Conservation (phyloP, 2,797 vertebrate genomes). For the Buceros bicornis region DNA sequence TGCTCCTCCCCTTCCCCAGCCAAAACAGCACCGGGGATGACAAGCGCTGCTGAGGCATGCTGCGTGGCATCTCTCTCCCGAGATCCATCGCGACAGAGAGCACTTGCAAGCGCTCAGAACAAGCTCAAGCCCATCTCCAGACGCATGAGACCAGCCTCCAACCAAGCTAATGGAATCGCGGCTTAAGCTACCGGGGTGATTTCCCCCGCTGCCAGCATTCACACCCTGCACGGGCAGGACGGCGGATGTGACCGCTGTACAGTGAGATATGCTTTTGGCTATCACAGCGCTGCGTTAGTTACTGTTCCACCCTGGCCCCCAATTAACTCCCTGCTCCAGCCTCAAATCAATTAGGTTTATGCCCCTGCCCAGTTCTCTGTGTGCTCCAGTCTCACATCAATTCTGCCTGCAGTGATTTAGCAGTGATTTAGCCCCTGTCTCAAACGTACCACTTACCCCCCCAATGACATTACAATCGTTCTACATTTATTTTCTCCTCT, state of each 20-base stretch:
- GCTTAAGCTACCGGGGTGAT: neutral
- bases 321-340: slow-evolving; percentile 73
- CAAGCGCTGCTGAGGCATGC: neutral
- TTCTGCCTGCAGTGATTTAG: slow-evolving; percentile 76
- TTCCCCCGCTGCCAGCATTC: neutral
- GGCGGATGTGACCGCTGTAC: fast-evolving
- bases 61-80: fast-evolving
- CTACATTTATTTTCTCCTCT: slow-evolving; percentile 73
- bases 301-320: slow-evolving; percentile 72
- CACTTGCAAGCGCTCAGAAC: neutral
- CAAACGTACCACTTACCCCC: slow-evolving; percentile 67
- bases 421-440: slow-evolving; percentile 75
- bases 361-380: slow-evolving; percentile 72
- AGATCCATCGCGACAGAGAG: neutral
- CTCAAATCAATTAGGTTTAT: slow-evolving; percentile 76
- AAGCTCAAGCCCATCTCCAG: neutral
- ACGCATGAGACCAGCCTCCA: fast-evolving
- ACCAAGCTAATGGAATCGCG: neutral
- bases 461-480: slow-evolving; percentile 66
- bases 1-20: neutral
- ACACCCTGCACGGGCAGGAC: neutral
- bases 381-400: slow-evolving; percentile 72
- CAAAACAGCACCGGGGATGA: neutral
- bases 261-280: slow-evolving; percentile 71
- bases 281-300: slow-evolving; percentile 56